Evolutionary conservation across 2,113 vertebrate genomes (phyloP), one percentile per base, ranked within the genome.

Genomic region (Muntiacus reevesi): DNA sequence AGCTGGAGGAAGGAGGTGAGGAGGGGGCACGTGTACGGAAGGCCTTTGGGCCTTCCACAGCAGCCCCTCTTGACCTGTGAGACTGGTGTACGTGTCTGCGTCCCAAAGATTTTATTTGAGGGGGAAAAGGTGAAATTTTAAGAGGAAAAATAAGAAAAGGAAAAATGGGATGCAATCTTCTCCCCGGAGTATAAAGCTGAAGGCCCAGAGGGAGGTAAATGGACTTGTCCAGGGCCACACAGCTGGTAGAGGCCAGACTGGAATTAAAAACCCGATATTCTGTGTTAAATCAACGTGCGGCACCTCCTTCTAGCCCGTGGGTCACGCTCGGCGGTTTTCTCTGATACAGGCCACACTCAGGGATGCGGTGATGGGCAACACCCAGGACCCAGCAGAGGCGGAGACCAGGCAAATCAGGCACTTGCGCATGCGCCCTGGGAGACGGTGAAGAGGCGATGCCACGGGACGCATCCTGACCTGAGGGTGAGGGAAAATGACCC

Each of bases 381-480:
- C 54, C 54, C 19, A 12, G 43, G 5, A 33, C 15, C 33, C 10
- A 9, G 81, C 8, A 4, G 16, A 12, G 40, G 13, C 0, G 1
- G 28, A 45, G 4, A 21, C 30, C 3, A 14, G 23, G 11, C 25
- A 33, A 13, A 16, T 8, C 86, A 23, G 40, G 52, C 4, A 27
- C 28, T 7, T 3, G 2, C 2, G 13, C 50, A 12, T 5, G 25
- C 43, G 14, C 50, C 40, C 45, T 8, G 54, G 33, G 36, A 19
- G 25, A 23, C 0, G 55, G 59, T 7, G 1, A 40, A 2, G 15
- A 30, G 4, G 14, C 3, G 1, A 14, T 33, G 23, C 8, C 0
- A 2, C 0, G 0, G 76, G 23, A 50, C 11, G 14, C 4, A 52
- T 54, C 78, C 87, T 0, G 33, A 17, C 10, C 79, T 7, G 40